Base-by-base conservation (phyloP, 2,888 invertebrate genomes). In the Cantharis nigra region DNA sequence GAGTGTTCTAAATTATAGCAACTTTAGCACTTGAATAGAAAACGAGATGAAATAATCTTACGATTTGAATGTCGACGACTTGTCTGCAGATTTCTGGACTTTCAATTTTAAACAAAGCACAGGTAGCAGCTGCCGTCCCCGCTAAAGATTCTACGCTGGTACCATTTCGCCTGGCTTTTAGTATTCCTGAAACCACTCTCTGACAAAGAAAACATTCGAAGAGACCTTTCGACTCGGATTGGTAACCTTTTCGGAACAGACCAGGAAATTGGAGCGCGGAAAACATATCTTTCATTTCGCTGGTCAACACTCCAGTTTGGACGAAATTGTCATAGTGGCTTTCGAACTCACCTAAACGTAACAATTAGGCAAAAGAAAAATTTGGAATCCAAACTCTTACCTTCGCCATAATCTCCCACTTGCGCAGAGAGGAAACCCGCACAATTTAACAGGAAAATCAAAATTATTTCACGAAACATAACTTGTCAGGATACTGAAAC, bases 81-180 rank as follows among this genome's bases (percentile, higher is more conserved):
- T 92, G 92, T 0, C 85, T 82, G 83, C 95, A 95, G 7, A 94
- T 92, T 13, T 87, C 87, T 13, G 89, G 86, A 3, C 89, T 89
- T 82, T 92, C 90, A 9, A 94, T 89, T 3, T 92, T 89, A 2
- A 94, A 83, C 0, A 87, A 81, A 1, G 86, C 85, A 80, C 95
- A 95, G 0, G 93, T 83, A 9, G 28, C 63, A 4, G 72, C 67
- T 1, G 71, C 18, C 3, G 72, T 2, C 13, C 71, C 62, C 10
- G 14, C 71, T n/a, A 78, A 10, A n/a, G 14, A 0, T 13, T 76
- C 74, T 20, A 20, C 30, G 23, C 28, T 33, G 13, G 63, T 13
- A 13, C 78, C 78, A 23, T 4, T 7, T 28, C 75, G 69, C 10
- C 69, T 64, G 11, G 75, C 63, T 3, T 14, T 64, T 7, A 79